phyloP scores from a whole-genome alignment of 2,888 invertebrate genomes.

The Vesta saturnalis region DNA sequence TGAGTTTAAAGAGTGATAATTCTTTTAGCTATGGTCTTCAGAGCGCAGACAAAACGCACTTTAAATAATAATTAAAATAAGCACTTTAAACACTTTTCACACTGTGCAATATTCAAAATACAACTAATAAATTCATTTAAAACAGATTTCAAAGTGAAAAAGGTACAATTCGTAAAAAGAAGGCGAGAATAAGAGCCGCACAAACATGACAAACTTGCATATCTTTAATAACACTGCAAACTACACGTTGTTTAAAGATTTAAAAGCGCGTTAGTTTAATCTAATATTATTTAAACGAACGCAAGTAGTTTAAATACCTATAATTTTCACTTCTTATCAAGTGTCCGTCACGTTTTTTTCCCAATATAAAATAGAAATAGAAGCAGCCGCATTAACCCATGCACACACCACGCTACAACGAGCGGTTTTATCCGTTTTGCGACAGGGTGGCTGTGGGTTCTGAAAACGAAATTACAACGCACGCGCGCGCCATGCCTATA shows the following conservation, averaged over 20 bases:
- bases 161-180: not conserved
- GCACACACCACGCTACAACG: constrained; percentile 29
- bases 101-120: not conserved
- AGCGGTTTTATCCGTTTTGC: constrained; percentile 39
- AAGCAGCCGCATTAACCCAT: constrained; percentile 11
- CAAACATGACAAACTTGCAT: constrained; percentile 26
- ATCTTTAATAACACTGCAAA: constrained; percentile 14
- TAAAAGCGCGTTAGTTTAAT: not conserved
- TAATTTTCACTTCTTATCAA: not conserved
- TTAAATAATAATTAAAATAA: constrained; percentile 9
- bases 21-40: constrained; percentile 14
- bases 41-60: constrained; percentile 24
- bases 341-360: constrained; percentile 24
- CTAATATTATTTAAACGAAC: constrained; percentile 2
- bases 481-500: constrained; percentile 33
- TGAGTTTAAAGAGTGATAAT: constrained; percentile 25
- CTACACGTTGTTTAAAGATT: constrained; percentile 8
- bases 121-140: not conserved
- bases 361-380: constrained; percentile 16
- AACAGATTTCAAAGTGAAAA: not conserved
- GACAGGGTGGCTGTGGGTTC: constrained; percentile 36
- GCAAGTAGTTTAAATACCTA: constrained; percentile 7
- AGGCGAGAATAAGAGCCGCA: constrained; percentile 12
- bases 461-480: constrained; percentile 19
- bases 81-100: not conserved